These are phyloP conservation scores for Leptinotarsa peninsularis DNA, from an alignment of 2,888 invertebrate species.

Conservation along the genomic window DNA sequence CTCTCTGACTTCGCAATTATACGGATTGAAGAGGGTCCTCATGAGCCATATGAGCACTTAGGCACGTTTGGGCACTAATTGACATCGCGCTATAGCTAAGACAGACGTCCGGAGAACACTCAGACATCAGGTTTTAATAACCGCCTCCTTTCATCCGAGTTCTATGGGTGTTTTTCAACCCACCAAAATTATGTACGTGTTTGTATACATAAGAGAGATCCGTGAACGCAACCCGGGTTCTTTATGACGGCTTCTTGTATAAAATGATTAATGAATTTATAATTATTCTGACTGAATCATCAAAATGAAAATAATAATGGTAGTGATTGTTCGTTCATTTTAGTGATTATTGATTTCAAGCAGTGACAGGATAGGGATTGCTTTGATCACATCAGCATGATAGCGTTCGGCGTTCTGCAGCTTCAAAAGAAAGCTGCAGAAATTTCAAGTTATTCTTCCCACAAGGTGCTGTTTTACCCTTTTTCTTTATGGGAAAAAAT, in stretches of 20 bases:
- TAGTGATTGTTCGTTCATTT: not conserved
- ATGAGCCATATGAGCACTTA: conserved; percentile 55
- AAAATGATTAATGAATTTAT: not conserved
- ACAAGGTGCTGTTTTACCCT: too few relatives aligned
- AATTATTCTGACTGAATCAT: not conserved
- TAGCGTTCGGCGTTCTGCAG: too few relatives aligned
- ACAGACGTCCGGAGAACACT: conserved; percentile 20
- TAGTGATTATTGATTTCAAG: too few relatives aligned
- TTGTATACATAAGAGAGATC: not conserved
- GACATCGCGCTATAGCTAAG: conserved; percentile 42
- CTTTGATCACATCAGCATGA: too few relatives aligned
- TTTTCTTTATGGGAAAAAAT: too few relatives aligned
- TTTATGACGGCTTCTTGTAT: not conserved
- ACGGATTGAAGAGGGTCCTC: conserved; percentile 45
- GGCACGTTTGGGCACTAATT: conserved; percentile 59
- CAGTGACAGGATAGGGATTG: too few relatives aligned
- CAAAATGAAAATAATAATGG: not conserved
- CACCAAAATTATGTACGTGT: not conserved
- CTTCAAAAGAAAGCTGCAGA: too few relatives aligned
- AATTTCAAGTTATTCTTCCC: too few relatives aligned
- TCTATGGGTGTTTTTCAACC: not conserved
- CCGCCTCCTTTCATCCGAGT: not conserved
- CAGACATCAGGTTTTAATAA: conserved; percentile 21
- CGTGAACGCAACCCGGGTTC: not conserved
- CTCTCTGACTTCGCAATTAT: conserved; percentile 55